Evolutionary conservation across 2,888 invertebrate genomes (phyloP).

Genomic region (Oxycera nigricornis): DNA sequence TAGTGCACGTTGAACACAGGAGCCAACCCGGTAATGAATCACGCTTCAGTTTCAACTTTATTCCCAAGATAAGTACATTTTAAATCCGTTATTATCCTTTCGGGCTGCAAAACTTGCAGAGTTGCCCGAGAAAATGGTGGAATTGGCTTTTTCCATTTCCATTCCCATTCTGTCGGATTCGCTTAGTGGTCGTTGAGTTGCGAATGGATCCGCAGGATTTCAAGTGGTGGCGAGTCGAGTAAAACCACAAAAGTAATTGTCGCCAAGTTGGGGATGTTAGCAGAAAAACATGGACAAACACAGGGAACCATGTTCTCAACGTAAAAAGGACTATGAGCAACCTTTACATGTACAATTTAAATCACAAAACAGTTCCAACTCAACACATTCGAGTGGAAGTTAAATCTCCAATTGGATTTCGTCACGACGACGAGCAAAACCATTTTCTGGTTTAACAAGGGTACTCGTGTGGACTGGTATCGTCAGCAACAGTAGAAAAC

Average conservation of each 20-base stretch:
- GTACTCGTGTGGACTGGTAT: neutral
- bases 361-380: neutral
- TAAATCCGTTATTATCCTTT: slow-evolving; percentile 30
- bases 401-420: neutral
- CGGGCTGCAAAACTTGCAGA: slow-evolving; percentile 28
- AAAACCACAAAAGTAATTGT: slow-evolving; percentile 19
- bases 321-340: slow-evolving; percentile 4
- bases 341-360: slow-evolving; percentile 10
- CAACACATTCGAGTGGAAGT: slow-evolving; percentile 14
- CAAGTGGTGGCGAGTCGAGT: neutral
- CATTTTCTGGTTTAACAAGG: neutral
- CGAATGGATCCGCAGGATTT: neutral
- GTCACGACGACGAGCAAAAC: neutral
- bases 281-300: neutral
- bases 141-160: slow-evolving; percentile 24
- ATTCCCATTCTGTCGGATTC: slow-evolving; percentile 17
- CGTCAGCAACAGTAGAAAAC: too few relatives aligned
- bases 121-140: slow-evolving; percentile 4
- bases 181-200: slow-evolving; percentile 5
- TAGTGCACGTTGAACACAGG: neutral
- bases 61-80: slow-evolving; percentile 31
- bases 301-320: slow-evolving; percentile 8
- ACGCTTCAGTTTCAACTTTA: slow-evolving; percentile 17
- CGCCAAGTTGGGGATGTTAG: neutral
- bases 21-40: slow-evolving; percentile 13